Percentiles rank a stretch among this genome's conserved stretches.
Conservation (phyloP, 1,140 invertebrate species). For the Diachasma alloeum region DNA sequence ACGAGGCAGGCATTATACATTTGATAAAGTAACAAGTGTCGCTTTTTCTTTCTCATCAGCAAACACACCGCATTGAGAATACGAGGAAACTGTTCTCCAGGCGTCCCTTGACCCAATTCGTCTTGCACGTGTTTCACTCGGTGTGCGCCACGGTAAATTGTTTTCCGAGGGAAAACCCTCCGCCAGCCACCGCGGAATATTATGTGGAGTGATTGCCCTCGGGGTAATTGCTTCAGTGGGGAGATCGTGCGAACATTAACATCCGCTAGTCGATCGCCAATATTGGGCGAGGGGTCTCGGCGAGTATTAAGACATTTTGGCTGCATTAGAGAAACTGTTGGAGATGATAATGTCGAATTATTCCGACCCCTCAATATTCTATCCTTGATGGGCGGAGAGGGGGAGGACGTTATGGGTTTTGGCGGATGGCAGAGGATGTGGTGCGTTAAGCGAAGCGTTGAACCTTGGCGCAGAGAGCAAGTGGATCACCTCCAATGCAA, state of each 20-base stretch:
- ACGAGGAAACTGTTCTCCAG: not conserved
- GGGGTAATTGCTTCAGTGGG: not conserved
- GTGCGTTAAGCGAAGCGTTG: slow-evolving; percentile 2
- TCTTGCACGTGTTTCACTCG: slow-evolving; percentile 22
- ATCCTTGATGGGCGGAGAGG: not conserved
- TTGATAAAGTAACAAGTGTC: not conserved
- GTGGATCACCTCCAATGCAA: not conserved
- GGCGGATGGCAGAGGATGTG: not conserved
- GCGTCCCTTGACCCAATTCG: slow-evolving; percentile 1
- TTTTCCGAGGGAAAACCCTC: slow-evolving; percentile 20
- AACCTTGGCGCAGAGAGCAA: not conserved
- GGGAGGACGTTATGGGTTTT: not conserved
- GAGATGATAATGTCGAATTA: no score
- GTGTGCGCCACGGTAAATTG: slow-evolving; percentile 21
- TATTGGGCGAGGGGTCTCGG: no score
- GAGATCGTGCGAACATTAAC: slow-evolving; percentile 6
- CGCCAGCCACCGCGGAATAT: not conserved
- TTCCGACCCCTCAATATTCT: no score
- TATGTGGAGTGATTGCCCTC: not conserved
- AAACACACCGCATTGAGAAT: not conserved
- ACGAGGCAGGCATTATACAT: slow-evolving; percentile 2
- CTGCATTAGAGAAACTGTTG: no score
- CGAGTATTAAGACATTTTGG: no score
- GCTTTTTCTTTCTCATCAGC: slow-evolving; percentile 10
- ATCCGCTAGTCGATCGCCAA: no score